phyloP scores from a whole-genome alignment of 2,888 invertebrate species.

The Acrobasis consociella region DNA sequence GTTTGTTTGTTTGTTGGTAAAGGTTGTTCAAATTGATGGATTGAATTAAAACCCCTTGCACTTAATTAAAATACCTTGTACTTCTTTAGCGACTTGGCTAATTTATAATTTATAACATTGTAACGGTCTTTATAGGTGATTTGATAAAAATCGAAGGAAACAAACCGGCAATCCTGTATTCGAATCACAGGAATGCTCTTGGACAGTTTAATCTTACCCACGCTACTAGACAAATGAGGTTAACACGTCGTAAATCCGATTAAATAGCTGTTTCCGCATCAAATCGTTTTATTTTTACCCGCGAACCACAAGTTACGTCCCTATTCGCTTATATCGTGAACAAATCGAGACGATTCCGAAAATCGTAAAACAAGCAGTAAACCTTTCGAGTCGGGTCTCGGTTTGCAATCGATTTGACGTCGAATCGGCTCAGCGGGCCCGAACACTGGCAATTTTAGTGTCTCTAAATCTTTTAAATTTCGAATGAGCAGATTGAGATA shows the following conservation, averaged over 20 bases:
- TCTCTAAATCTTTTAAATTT: conserved; percentile 53
- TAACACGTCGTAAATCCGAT: conserved; percentile 19
- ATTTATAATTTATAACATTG: too few relatives aligned
- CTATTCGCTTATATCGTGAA: conserved; percentile 32
- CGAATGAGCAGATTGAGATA: conserved; percentile 41
- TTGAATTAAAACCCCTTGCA: too few relatives aligned
- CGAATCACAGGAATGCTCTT: not conserved
- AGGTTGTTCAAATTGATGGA: too few relatives aligned
- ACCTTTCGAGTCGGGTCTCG: conserved; percentile 50
- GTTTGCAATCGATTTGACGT: conserved; percentile 56
- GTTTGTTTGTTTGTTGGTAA: too few relatives aligned
- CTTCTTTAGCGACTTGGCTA: too few relatives aligned
- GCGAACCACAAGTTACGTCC: conserved; percentile 27
- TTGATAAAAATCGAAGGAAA: not conserved
- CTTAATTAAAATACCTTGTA: too few relatives aligned
- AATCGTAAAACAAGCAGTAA: conserved; percentile 67
- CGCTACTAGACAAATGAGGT: conserved; percentile 19
- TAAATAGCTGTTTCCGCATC: conserved; percentile 21
- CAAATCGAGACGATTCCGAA: conserved; percentile 59
- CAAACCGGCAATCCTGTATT: not conserved
- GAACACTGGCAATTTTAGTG: conserved; percentile 15
- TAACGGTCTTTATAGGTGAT: too few relatives aligned
- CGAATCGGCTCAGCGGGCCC: conserved; percentile 33
- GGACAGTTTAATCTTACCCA: not conserved
- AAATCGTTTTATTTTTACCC: conserved; percentile 26